phyloP scores from a whole-genome alignment of 2,113 vertebrate genomes.

The Prietella phreatophila region DNA sequence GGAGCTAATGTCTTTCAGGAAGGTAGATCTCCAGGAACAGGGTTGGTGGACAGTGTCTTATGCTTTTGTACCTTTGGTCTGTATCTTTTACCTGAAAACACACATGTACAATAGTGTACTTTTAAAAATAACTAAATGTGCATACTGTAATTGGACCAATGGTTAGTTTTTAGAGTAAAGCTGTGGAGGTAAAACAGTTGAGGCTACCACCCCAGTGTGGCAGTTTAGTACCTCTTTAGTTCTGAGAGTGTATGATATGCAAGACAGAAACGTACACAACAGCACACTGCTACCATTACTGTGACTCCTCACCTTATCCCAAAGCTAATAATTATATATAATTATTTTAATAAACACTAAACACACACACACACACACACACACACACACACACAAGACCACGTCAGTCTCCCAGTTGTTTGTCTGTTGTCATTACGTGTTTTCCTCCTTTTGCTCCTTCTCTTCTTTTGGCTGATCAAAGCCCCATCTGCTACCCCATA shows the following conservation, averaged over 20 bases:
- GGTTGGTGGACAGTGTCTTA: not conserved
- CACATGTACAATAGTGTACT: too few relatives aligned
- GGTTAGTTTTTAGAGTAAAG: not conserved
- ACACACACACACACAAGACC: not conserved
- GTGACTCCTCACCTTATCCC: not conserved
- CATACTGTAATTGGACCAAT: not conserved
- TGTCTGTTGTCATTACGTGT: constrained; percentile 48
- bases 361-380: not conserved
- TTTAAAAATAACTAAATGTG: not conserved
- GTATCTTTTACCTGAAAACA: not conserved
- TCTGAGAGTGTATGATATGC: not conserved
- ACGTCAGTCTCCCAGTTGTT: constrained; percentile 39
- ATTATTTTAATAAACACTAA: not conserved
- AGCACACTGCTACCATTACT: not conserved
- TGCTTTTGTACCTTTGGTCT: not conserved
- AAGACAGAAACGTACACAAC: not conserved
- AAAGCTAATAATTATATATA: not conserved
- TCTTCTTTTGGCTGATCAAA: constrained; percentile 47
- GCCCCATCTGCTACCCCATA: constrained; percentile 59
- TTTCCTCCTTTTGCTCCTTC: constrained; percentile 45
- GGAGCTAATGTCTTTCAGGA: not conserved
- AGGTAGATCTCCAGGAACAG: too few relatives aligned
- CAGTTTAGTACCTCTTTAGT: not conserved
- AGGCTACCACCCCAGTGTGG: not conserved
- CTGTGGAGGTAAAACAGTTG: not conserved